These are phyloP conservation scores for Nephrotoma flavescens DNA, from an alignment of 2,888 invertebrate species.

Conservation along the genomic window DNA sequence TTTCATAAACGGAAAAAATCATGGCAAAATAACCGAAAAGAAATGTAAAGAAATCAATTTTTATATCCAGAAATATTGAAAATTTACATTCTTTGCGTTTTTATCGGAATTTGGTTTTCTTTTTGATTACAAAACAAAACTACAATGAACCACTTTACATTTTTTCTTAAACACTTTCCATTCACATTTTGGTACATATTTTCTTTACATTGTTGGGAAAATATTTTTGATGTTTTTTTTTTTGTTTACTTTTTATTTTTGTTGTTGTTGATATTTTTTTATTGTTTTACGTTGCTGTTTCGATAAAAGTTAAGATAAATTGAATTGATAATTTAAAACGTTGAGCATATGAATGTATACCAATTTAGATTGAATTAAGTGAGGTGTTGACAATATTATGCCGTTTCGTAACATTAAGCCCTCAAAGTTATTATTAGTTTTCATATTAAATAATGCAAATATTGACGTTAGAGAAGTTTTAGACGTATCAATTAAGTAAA, in stretches of 20 bases:
- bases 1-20: neutral
- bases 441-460: no score
- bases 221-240: neutral
- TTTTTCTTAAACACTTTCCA: neutral
- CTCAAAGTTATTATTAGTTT: no score
- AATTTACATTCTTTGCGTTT: neutral
- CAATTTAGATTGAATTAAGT: neutral
- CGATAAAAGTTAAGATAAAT: neutral
- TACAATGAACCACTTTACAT: neutral
- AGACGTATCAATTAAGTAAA: no score
- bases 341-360: neutral
- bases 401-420: no score
- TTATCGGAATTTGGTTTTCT: neutral
- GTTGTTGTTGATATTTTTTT: neutral
- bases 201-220: neutral
- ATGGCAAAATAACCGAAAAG: neutral
- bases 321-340: neutral
- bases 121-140: neutral
- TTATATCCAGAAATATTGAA: neutral
- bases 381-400: neutral
- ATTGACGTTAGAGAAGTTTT: no score
- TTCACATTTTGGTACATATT: neutral
- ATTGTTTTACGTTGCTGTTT: neutral
- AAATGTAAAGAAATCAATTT: neutral
- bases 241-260: neutral